phyloP scores from a whole-genome alignment of 1,140 invertebrate genomes.

The Caenorhabditis remanei region DNA sequence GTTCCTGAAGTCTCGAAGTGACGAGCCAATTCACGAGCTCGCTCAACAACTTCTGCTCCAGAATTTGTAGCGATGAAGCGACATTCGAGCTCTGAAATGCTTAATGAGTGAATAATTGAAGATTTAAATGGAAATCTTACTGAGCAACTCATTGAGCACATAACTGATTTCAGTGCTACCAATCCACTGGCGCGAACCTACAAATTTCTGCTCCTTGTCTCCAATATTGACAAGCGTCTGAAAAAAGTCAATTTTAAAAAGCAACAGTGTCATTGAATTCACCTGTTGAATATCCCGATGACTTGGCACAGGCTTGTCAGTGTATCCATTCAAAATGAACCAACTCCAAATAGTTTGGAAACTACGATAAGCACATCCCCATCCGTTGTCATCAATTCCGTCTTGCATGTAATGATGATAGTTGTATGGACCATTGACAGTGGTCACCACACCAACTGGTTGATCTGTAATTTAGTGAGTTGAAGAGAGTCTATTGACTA shows the following conservation, averaged over 20 bases:
- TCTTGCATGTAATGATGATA: constrained; percentile 99
- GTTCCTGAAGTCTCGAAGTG: constrained; percentile 94
- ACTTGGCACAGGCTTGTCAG: constrained; percentile 85
- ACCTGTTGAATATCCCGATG: constrained; percentile 91
- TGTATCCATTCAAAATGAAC: constrained; percentile 94
- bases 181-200: constrained; percentile 95
- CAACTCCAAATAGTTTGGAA: constrained; percentile 96
- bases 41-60: constrained; percentile 87
- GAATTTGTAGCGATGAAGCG: constrained; percentile 88
- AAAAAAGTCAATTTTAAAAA: constrained; percentile 66
- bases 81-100: constrained; percentile 80
- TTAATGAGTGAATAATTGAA: neutral
- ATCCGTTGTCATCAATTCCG: constrained; percentile 90
- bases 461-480: constrained; percentile 65
- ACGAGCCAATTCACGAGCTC: constrained; percentile 86
- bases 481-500: neutral
- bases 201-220: constrained; percentile 89
- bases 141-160: constrained; percentile 86
- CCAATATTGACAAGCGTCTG: constrained; percentile 89
- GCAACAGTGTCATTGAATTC: constrained; percentile 22
- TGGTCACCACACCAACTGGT: constrained; percentile 80
- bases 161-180: constrained; percentile 96
- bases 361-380: constrained; percentile 99
- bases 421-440: constrained; percentile 88
- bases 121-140: constrained; percentile 14